phyloP scores from a whole-genome alignment of 1,140 invertebrate species.

The Globodera rostochiensis region DNA sequence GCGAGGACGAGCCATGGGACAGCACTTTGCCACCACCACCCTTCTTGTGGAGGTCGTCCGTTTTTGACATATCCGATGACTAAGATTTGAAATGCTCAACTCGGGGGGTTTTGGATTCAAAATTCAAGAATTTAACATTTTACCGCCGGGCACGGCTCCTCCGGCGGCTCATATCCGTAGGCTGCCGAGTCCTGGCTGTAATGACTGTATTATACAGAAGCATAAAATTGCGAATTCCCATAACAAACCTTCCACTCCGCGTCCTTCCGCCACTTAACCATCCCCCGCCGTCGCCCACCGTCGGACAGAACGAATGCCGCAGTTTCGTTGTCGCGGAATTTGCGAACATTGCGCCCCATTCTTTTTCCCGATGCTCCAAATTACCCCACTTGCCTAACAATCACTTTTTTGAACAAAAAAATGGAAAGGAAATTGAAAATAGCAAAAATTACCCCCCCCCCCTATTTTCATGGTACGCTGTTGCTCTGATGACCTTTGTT shows the following conservation, averaged over 20 bases:
- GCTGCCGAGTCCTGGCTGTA: constrained; percentile 25
- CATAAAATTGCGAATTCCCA: too few species aligned
- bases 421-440: too few species aligned
- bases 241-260: constrained; percentile 7
- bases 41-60: not conserved
- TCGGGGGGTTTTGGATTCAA: too few species aligned
- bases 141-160: not conserved
- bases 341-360: not conserved
- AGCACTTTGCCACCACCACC: too few species aligned
- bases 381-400: not conserved
- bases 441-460: too few species aligned
- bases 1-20: not conserved
- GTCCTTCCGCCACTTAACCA: constrained; percentile 18
- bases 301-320: constrained; percentile 22
- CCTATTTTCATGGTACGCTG: not conserved
- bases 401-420: too few species aligned
- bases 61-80: not conserved
- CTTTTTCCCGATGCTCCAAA: not conserved
- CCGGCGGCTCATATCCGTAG: constrained; percentile 22
- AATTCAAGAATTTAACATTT: not conserved
- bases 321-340: not conserved
- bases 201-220: not conserved
- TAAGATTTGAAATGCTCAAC: too few species aligned
- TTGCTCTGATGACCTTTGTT: not conserved
- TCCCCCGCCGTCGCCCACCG: constrained; percentile 17